Base-by-base conservation (phyloP, 1,140 invertebrate species). In the Spodoptera frugiperda region DNA sequence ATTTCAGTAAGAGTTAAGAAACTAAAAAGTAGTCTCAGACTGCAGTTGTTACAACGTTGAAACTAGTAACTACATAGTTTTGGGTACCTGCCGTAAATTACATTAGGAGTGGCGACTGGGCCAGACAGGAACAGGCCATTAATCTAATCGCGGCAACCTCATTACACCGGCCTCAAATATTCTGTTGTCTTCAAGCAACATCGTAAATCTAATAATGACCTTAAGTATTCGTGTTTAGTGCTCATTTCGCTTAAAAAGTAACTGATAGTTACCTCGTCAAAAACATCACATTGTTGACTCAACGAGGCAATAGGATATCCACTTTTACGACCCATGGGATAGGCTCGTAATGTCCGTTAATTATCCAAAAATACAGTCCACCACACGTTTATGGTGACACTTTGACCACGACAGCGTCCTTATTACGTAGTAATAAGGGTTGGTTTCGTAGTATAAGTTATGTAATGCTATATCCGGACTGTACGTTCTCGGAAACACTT, bases 291-390 rank as follows among this genome's bases (percentile, higher is more conserved):
- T 67, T 67, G 63, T 67, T 67, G 17, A 67, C 12, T 14, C 33
- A 44, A 63, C 59, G 19, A 44, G 59, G 59, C 59, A 63, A 63
- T 63, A 63, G 59, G 59, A 63, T 63, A 63, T 63, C 59, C 54
- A 25, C 54, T 63, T 63, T 63, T 63, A 63, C 59, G 33, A 44
- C 30, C 59, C n/a, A 63, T 63, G 59, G 59, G 59, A 63, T 44
- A 63, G 59, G 59, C 59, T 14, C 54, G 21, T 25, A 63, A 9
- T 44, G 59, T 44, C 59, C 59, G n/a, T 44, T 63, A 63, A 63
- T 63, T 63, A 63, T 44, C 9, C 17, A 5, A 39, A 63, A 63
- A 33, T 63, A 63, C 33, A 44, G 33, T 39, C 33, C 33, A 39
- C 33, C 33, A 25, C 6, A 39, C 25, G 33, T 39, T 10, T 39